A percentile compares a stretch with the other conserved stretches of the same genome.
Conservation (phyloP, 2,888 invertebrate species). For the Pantelozetes paolii region DNA sequence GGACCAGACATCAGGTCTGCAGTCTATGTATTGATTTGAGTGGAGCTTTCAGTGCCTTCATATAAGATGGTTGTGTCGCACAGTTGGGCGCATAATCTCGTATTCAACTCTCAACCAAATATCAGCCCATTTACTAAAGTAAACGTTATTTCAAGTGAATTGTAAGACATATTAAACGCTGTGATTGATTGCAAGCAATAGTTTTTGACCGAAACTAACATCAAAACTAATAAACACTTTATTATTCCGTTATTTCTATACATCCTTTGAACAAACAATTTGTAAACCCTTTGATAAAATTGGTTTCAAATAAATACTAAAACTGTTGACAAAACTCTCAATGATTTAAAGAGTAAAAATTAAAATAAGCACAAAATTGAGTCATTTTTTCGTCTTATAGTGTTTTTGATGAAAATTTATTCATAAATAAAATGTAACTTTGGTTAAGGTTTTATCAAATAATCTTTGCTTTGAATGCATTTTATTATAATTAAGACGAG, state of each 20-base stretch:
- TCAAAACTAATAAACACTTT: not conserved
- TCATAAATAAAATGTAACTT: no score
- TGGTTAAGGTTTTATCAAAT: no score
- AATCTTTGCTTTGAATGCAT: not conserved
- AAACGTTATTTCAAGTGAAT: not conserved
- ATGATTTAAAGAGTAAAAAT: no score
- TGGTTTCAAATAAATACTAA: no score
- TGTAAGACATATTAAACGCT: slow-evolving; percentile 6
- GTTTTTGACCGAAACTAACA: not conserved
- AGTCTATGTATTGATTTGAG: no score
- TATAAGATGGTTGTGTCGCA: not conserved
- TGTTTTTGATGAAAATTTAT: no score
- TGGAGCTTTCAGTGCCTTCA: not conserved
- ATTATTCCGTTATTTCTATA: not conserved
- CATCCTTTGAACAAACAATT: not conserved
- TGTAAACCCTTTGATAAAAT: no score
- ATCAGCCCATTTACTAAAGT: not conserved
- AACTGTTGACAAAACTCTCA: no score
- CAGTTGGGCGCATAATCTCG: slow-evolving; percentile 12
- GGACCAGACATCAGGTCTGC: no score
- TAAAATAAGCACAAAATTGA: no score
- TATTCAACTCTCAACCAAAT: not conserved
- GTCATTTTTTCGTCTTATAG: no score
- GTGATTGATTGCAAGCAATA: slow-evolving; percentile 8
- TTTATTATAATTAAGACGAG: not conserved